Evolutionary conservation across 2,797 vertebrate species (phyloP), one percentile per base, ranked within the genome.

Genomic region (Phrynocephalus vlangalii): DNA sequence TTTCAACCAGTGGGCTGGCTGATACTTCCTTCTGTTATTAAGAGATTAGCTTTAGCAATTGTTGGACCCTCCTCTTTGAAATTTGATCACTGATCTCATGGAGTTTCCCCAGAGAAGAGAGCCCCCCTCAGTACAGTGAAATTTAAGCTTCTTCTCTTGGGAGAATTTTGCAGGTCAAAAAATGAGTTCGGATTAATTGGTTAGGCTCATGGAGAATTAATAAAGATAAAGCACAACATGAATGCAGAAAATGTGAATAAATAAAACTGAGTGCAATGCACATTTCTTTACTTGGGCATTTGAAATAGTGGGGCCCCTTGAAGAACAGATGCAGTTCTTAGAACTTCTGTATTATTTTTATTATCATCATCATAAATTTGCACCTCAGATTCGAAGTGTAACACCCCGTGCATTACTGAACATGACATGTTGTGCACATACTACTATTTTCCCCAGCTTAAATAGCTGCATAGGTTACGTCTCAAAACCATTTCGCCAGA

Each of bases 121-220:
- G 82, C 67, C 82, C 67, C 82, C 60, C 3, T 92, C 80, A 88
- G 88, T 93, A 88, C n/a, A 60, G 72, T 83, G 80, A 92, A 95
- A 94, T 91, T 86, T 86, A 82, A 89, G 63, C 79, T 87, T 50
- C 50, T 88, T 93, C 50, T 48, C 75, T 63, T 84, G 4, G 2
- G 82, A 73, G 30, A 87, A 93, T 94, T 75, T 85, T n/a, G 83
- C 85, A 70, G 28, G 30, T 90, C 90, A 92, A 78, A 91, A 44
- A 92, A 1, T 81, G 26, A 80, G 20, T 72, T 86, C 48, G 86
- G 85, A 84, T 78, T 85, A 24, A 89, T 86, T 92, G 88, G 75
- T 60, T 82, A 85, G 22, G 63, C 5, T 91, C 8, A 28, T 91
- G 60, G n/a, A 92, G 85, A 88, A 90, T 91, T 95, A 94, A 91